Evolutionary conservation across 2,113 vertebrate genomes (phyloP).

Genomic region (Tiliqua scincoides): DNA sequence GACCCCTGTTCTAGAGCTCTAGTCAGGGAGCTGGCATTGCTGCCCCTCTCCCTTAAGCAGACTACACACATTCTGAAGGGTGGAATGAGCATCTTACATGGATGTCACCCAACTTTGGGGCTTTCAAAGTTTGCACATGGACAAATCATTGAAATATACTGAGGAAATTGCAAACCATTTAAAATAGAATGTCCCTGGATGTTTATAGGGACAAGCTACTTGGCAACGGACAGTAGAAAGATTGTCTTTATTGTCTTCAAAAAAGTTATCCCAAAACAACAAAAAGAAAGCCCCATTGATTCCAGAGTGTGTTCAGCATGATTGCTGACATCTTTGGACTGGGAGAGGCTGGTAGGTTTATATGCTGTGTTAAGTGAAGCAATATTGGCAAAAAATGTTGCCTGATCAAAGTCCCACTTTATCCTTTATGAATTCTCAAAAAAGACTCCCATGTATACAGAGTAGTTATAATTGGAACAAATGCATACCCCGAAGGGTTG

Average conservation of each 20-base stretch:
- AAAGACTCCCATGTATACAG: not conserved
- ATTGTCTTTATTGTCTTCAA: no score
- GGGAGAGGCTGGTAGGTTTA: not conserved
- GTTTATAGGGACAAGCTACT: no score
- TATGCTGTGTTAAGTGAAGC: not conserved
- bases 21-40: not conserved
- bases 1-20: no score
- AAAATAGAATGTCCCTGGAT: not conserved
- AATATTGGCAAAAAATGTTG: not conserved
- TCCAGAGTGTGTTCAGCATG: not conserved
- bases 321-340: not conserved
- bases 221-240: not conserved
- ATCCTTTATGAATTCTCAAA: no score
- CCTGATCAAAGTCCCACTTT: no score
- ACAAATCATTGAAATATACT: not conserved
- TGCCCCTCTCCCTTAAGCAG: not conserved
- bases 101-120: not conserved
- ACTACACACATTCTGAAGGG: not conserved
- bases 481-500: no score
- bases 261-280: not conserved
- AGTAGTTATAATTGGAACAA: no score
- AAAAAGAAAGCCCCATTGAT: not conserved
- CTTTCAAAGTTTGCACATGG: not conserved
- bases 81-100: not conserved
- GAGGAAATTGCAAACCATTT: not conserved